A percentile compares a stretch with the other conserved stretches of the same genome.
These are phyloP conservation scores for Cephus pygmeus DNA, from an alignment of 2,888 invertebrate genomes.

Conservation along the genomic window DNA sequence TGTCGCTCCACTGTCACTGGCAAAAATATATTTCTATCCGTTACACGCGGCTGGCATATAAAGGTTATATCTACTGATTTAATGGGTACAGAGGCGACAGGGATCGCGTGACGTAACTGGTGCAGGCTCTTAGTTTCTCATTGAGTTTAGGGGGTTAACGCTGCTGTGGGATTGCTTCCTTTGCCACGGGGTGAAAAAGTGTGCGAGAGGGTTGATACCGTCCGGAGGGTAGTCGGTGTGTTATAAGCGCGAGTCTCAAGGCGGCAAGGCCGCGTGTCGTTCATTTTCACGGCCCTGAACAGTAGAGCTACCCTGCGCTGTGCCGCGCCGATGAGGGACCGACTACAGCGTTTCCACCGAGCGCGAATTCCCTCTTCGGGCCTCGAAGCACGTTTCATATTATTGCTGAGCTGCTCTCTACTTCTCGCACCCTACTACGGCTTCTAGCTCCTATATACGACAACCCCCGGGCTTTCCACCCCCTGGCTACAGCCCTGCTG, in stretches of 20 bases:
- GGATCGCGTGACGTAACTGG: too few species aligned
- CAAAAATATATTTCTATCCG: too few species aligned
- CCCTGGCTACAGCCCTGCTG: background rate
- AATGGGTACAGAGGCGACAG: too few species aligned
- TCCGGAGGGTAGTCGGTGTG: slow-evolving; percentile 23
- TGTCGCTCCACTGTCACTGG: too few species aligned
- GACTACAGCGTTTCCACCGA: slow-evolving; percentile 26
- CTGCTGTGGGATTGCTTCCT: too few species aligned
- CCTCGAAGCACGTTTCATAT: slow-evolving; percentile 55
- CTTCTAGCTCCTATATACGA: background rate
- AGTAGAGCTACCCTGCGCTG: background rate
- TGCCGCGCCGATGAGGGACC: background rate
- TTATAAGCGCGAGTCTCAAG: slow-evolving; percentile 25
- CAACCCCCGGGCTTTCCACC: background rate
- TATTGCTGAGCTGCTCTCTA: slow-evolving; percentile 43
- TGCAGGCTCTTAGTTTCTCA: too few species aligned
- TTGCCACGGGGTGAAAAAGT: background rate
- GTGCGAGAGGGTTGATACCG: slow-evolving; percentile 14
- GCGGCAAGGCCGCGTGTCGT: slow-evolving; percentile 25
- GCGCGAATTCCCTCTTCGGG: slow-evolving; percentile 49
- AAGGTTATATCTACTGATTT: too few species aligned
- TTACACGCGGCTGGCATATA: too few species aligned
- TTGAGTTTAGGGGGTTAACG: too few species aligned
- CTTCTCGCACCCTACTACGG: slow-evolving; percentile 23
- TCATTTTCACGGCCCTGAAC: slow-evolving; percentile 32